phyloP scores from a whole-genome alignment of 92 coral and sea anemone genomes.

The Heliopora coerulea region DNA sequence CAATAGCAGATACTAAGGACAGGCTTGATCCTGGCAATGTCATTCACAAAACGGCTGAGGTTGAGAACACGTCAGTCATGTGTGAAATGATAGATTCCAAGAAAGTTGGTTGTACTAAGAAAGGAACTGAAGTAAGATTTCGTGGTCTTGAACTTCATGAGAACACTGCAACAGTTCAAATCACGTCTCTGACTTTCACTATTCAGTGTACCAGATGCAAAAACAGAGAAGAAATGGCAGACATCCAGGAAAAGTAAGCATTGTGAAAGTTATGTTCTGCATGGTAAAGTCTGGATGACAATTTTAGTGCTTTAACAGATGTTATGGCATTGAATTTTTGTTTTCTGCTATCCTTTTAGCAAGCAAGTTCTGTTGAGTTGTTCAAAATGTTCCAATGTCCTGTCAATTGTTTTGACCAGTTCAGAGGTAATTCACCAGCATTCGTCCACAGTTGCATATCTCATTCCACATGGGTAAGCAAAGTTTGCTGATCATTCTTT shows the following conservation, averaged over 20 bases:
- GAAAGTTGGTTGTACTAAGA: slow-evolving; percentile 17
- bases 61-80: slow-evolving; percentile 17
- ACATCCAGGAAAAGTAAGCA: slow-evolving; percentile 26
- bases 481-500: too few relatives aligned
- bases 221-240: slow-evolving; percentile 57
- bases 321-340: too few relatives aligned
- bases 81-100: slow-evolving; percentile 33
- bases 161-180: slow-evolving; percentile 68
- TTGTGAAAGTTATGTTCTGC: background rate
- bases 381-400: slow-evolving; percentile 66
- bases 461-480: slow-evolving; percentile 82
- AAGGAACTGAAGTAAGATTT: slow-evolving; percentile 86
- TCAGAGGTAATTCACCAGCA: slow-evolving; percentile 76
- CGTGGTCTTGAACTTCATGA: slow-evolving; percentile 76
- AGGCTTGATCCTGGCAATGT: background rate
- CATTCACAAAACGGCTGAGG: background rate
- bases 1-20: too few relatives aligned
- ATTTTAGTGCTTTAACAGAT: too few relatives aligned
- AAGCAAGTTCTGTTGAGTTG: slow-evolving; percentile 56
- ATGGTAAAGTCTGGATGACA: too few relatives aligned
- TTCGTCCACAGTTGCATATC: slow-evolving; percentile 69
- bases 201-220: slow-evolving; percentile 79
- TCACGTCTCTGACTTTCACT: slow-evolving; percentile 62
- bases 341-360: slow-evolving; percentile 8
- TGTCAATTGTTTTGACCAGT: slow-evolving; percentile 57